Conservation (phyloP, 1,140 invertebrate genomes). For the Argopecten irradians region DNA sequence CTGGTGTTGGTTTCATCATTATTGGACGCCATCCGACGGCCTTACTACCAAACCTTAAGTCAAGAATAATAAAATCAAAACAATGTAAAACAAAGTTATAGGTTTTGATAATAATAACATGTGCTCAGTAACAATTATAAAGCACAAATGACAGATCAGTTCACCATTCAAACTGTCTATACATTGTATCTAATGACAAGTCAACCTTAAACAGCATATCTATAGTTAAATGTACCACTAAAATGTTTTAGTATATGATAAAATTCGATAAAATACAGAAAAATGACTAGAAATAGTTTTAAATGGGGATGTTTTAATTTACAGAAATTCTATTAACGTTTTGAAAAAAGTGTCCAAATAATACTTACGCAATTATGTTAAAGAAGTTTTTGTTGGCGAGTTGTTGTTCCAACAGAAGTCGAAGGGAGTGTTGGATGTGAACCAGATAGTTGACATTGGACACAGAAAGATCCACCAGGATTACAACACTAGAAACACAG, state of each 20-base stretch:
- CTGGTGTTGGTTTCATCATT: conserved; percentile 73
- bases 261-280: too few species aligned
- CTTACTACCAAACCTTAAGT: conserved; percentile 72
- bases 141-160: too few species aligned
- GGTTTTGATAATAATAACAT: too few species aligned
- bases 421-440: conserved; percentile 77
- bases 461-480: conserved; percentile 76
- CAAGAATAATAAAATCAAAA: conserved; percentile 12
- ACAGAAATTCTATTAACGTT: too few species aligned
- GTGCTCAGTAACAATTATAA: too few species aligned
- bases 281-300: too few species aligned
- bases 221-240: too few species aligned
- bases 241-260: too few species aligned
- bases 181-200: too few species aligned
- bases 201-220: too few species aligned
- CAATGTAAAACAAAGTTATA: background rate
- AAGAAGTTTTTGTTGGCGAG: conserved; percentile 76
- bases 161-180: too few species aligned
- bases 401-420: conserved; percentile 77
- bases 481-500: conserved; percentile 70
- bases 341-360: background rate
- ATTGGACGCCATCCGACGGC: conserved; percentile 73
- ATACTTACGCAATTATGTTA: conserved; percentile 76
- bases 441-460: conserved; percentile 76
- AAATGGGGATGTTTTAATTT: too few species aligned